Conservation (phyloP, 2,888 invertebrate genomes). For the Neoascia interrupta region DNA sequence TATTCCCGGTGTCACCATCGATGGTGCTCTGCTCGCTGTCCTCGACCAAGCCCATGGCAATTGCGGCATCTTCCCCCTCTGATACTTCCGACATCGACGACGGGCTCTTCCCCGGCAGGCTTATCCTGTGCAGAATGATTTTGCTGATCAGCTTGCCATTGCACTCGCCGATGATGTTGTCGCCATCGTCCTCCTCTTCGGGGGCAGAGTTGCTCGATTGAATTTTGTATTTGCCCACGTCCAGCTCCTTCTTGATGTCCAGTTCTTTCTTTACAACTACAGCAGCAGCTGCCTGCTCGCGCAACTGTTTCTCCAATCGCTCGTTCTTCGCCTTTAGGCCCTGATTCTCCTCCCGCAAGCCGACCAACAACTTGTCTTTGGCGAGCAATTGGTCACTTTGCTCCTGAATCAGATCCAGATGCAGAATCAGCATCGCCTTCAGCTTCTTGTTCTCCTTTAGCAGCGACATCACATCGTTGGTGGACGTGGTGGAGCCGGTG, state of each 20-base stretch:
- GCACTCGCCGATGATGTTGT: constrained; percentile 75
- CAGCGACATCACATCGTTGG: constrained; percentile 74
- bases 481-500: constrained; percentile 53
- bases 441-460: constrained; percentile 79
- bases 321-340: constrained; percentile 82
- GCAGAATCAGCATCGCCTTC: constrained; percentile 89
- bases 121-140: constrained; percentile 75
- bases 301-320: constrained; percentile 71
- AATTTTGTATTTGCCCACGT: constrained; percentile 75
- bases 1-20: constrained; percentile 57
- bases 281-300: constrained; percentile 71
- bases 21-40: constrained; percentile 48
- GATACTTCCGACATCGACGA: constrained; percentile 66
- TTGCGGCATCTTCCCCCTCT: constrained; percentile 63
- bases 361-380: constrained; percentile 88
- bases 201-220: constrained; percentile 35
- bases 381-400: constrained; percentile 91
- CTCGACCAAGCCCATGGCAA: constrained; percentile 51
- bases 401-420: constrained; percentile 93
- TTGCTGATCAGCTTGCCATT: constrained; percentile 76
- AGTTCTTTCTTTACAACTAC: constrained; percentile 69
- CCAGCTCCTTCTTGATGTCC: constrained; percentile 75
- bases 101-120: constrained; percentile 61
- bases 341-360: constrained; percentile 88
- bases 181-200: constrained; percentile 33